Evolutionary conservation across 2,113 vertebrate species (phyloP), one percentile per base, ranked within the genome.

Genomic region (Tragulus kanchil): DNA sequence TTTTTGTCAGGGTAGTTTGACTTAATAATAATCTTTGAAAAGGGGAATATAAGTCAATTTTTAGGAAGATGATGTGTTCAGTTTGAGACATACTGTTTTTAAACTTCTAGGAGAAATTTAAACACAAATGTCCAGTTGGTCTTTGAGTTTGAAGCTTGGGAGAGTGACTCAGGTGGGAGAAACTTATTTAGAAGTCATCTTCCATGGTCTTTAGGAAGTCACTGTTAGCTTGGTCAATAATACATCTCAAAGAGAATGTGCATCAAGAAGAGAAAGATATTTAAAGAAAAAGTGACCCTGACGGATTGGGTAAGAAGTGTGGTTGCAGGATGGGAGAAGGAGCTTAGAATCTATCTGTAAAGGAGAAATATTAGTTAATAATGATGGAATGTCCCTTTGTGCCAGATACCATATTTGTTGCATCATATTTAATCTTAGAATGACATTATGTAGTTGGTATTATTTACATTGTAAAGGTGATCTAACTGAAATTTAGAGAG

Each of bases 391-490:
- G 31, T 78, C 62, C 14, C 10, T 31, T 2, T 19, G 65, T 56
- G 2, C 25, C 28, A 28, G 13, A 28, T 61, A 56, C 19, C 58
- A 71, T 54, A 31, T 8, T 89, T 87, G 78, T 48, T 8, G 19
- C 6, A n/a, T 78, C 36, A n/a, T n/a, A 42, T 75, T 87, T 69
- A 81, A 42, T 88, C 26, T 89, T 81, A 71, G 15, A 79, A 65
- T 3, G 48, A 31, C 8, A 54, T 25, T 81, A 36, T 52, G 5
- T 59, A 79, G 23, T 6, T 52, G 61, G 13, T 52, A 52, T 50
- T 90, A 54, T 84, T 87, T 94, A 11, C 50, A 79, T 75, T 93
- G 81, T 25, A 75, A 93, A 94, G 36, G 26, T 45, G 61, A 90
- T 45, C 58, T 15, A 88, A 85, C 67, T 88, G 16, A 59, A 71